Conservation (phyloP, 2,888 invertebrate species). For the Chalcosyrphus nemorum region DNA sequence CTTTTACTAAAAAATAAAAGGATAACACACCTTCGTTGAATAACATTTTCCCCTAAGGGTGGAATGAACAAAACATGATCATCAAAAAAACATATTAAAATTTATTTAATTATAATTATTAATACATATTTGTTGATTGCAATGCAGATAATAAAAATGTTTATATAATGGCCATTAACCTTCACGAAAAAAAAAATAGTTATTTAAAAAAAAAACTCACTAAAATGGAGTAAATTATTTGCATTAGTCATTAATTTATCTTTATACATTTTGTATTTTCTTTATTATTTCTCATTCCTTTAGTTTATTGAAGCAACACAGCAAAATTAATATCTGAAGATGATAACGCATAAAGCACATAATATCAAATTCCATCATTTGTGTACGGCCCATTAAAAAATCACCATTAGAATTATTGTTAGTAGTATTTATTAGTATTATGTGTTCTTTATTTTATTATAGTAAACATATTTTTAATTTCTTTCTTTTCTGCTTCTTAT, state of each 20-base stretch:
- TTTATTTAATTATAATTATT: not conserved
- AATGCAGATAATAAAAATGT: not conserved
- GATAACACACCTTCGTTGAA: no score
- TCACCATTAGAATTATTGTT: conserved; percentile 72
- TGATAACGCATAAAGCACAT: conserved; percentile 73
- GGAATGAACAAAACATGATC: not conserved
- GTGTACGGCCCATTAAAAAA: conserved; percentile 81
- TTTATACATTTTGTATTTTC: conserved; percentile 60
- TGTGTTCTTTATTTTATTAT: conserved; percentile 44
- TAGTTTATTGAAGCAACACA: conserved; percentile 70
- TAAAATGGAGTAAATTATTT: conserved; percentile 27
- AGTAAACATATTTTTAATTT: not conserved
- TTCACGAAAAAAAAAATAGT: not conserved
- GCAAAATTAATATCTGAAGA: conserved; percentile 64
- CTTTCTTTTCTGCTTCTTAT: not conserved
- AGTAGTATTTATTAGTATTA: conserved; percentile 56
- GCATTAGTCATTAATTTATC: conserved; percentile 42
- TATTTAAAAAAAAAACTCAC: not conserved
- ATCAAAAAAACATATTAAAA: not conserved
- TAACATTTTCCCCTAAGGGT: no score
- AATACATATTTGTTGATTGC: not conserved
- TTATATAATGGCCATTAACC: not conserved
- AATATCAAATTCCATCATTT: conserved; percentile 82
- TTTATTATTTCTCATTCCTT: conserved; percentile 66
- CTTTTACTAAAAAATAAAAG: no score